Conservation (phyloP, 2,888 invertebrate species). For the Diachrysia chrysitis region DNA sequence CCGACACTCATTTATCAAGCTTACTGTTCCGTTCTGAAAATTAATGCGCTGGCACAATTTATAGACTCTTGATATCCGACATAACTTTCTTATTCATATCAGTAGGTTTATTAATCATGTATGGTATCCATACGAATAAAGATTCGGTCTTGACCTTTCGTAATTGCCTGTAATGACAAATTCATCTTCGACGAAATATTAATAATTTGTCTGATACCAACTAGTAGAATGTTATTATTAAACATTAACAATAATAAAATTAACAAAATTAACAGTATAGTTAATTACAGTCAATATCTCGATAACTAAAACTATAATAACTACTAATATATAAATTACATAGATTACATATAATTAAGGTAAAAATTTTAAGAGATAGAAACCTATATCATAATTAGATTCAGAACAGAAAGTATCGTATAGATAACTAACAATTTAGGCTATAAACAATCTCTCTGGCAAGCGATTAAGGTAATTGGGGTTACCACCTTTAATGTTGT, state of each 20-base stretch:
- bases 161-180: neutral
- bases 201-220: neutral
- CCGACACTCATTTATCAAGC: constrained; percentile 87
- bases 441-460: constrained; percentile 22
- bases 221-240: too few relatives aligned
- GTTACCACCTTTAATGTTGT: constrained; percentile 35
- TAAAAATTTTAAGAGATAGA: neutral
- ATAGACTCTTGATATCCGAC: constrained; percentile 60
- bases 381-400: constrained; percentile 4
- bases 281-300: neutral
- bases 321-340: neutral
- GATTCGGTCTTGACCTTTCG: constrained; percentile 4
- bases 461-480: constrained; percentile 31
- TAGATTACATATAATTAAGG: neutral
- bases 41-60: constrained; percentile 76
- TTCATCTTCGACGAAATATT: neutral
- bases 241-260: neutral
- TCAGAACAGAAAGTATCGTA: constrained; percentile 7
- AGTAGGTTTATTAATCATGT: constrained; percentile 43
- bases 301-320: too few relatives aligned
- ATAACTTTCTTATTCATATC: constrained; percentile 44
- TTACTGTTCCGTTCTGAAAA: constrained; percentile 84
- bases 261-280: too few relatives aligned
- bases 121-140: neutral
- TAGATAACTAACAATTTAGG: constrained; percentile 15